These are phyloP conservation scores for Drosophila conformis DNA, from an alignment of 2,888 invertebrate genomes.

Conservation along the genomic window DNA sequence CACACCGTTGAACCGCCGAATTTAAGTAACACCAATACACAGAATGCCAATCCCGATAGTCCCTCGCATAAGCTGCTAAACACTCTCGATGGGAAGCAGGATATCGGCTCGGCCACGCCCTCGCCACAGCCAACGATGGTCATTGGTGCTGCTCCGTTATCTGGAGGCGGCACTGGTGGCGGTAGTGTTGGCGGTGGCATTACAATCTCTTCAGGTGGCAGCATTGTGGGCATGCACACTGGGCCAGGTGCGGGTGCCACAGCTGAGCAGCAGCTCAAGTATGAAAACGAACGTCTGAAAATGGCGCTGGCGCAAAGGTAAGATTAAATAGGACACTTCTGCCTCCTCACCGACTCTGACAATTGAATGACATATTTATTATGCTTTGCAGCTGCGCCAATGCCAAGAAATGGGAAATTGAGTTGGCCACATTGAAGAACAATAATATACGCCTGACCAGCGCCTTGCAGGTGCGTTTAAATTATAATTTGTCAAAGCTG, in stretches of 20 bases:
- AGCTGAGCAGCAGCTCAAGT: conserved; percentile 94
- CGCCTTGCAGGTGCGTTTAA: conserved; percentile 90
- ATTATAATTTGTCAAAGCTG: background rate
- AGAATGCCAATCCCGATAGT: conserved; percentile 86
- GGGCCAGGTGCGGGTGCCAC: conserved; percentile 77
- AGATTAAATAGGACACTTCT: background rate
- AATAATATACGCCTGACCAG: conserved; percentile 98
- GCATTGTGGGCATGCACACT: conserved; percentile 79
- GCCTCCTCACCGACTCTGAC: background rate
- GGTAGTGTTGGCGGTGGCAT: conserved; percentile 53
- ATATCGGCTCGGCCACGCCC: conserved; percentile 80
- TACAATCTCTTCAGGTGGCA: conserved; percentile 75
- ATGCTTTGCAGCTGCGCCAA: conserved; percentile 93
- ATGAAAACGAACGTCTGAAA: conserved; percentile 98
- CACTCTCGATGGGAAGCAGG: conserved; percentile 64
- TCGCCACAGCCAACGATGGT: conserved; percentile 76
- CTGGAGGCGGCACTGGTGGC: conserved; percentile 34
- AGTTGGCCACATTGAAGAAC: conserved; percentile 97
- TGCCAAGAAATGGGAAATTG: conserved; percentile 99
- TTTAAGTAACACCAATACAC: conserved; percentile 86
- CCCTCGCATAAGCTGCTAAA: conserved; percentile 84
- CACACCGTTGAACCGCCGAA: conserved; percentile 86
- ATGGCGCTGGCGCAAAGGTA: conserved; percentile 97
- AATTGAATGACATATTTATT: conserved; percentile 5
- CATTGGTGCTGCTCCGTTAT: conserved; percentile 23